A percentile compares a stretch with the other conserved stretches of the same genome.
Evolutionary conservation across 2,888 invertebrate species (phyloP).

Genomic region (Meiosimyza decipiens): DNA sequence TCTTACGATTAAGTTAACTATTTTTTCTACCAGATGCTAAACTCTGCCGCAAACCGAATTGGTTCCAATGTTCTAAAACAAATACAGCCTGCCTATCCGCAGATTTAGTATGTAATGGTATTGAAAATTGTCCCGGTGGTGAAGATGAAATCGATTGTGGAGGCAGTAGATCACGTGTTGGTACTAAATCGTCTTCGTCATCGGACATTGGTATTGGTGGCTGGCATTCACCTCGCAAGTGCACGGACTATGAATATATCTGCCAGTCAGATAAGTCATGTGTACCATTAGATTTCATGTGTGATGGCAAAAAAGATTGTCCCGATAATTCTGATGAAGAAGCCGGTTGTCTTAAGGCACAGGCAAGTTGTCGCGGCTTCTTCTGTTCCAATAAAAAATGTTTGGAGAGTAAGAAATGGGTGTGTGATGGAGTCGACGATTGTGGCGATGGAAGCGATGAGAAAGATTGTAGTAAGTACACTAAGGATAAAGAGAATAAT

Average conservation of each 20-base stretch:
- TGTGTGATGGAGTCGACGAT: slow-evolving; percentile 71
- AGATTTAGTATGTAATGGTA: slow-evolving; percentile 79
- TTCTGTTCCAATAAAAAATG: slow-evolving; percentile 72
- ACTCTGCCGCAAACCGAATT: slow-evolving; percentile 61
- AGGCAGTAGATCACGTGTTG: slow-evolving; percentile 33
- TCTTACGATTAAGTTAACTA: too few relatives aligned
- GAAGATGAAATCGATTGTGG: slow-evolving; percentile 71
- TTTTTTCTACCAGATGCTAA: too few relatives aligned
- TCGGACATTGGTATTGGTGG: slow-evolving; percentile 43
- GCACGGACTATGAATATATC: slow-evolving; percentile 59
- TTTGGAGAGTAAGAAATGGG: slow-evolving; percentile 67
- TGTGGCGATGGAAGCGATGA: slow-evolving; percentile 72
- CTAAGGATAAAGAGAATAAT: too few relatives aligned
- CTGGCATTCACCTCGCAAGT: slow-evolving; percentile 51
- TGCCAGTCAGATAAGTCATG: slow-evolving; percentile 69
- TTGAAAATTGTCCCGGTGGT: slow-evolving; percentile 74
- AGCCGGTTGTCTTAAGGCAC: slow-evolving; percentile 63
- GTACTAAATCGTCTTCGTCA: slow-evolving; percentile 21
- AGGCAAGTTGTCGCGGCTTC: slow-evolving; percentile 72
- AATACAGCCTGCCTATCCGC: slow-evolving; percentile 76
- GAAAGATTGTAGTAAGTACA: slow-evolving; percentile 68
- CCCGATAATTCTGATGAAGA: slow-evolving; percentile 78
- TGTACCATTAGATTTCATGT: slow-evolving; percentile 74
- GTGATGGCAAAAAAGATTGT: slow-evolving; percentile 81
- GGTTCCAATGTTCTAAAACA: slow-evolving; percentile 61